A percentile compares a stretch with the other conserved stretches of the same genome.
phyloP scores from a whole-genome alignment of 2,888 invertebrate genomes.

The Brassicogethes aeneus region DNA sequence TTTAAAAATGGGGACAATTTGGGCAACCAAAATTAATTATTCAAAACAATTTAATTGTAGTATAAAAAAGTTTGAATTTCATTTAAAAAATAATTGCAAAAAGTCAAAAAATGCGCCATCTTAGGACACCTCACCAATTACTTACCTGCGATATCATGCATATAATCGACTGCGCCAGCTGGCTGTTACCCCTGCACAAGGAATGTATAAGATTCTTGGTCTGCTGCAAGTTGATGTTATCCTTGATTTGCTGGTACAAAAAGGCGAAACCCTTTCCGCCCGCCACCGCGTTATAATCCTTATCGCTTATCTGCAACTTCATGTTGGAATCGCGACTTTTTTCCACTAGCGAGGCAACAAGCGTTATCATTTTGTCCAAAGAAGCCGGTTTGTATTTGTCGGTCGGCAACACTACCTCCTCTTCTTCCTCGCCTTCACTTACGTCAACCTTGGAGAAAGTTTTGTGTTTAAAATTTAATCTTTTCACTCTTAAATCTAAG shows the following conservation, averaged over 20 bases:
- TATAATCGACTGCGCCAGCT: slow-evolving; percentile 79
- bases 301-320: slow-evolving; percentile 63
- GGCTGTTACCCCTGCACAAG: slow-evolving; percentile 83
- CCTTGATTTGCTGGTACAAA: slow-evolving; percentile 89
- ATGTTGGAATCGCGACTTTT: slow-evolving; percentile 73
- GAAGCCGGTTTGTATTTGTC: slow-evolving; percentile 84
- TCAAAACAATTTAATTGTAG: too few species aligned
- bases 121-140: too few species aligned
- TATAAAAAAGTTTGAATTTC: too few species aligned
- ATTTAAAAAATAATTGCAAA: too few species aligned
- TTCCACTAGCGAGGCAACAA: slow-evolving; percentile 82
- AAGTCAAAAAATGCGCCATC: too few species aligned
- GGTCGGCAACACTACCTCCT: slow-evolving; percentile 56
- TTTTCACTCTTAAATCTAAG: slow-evolving; percentile 24
- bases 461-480: too few species aligned
- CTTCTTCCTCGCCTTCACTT: slow-evolving; percentile 65
- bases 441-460: slow-evolving; percentile 57
- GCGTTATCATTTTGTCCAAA: slow-evolving; percentile 89
- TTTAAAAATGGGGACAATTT: too few species aligned
- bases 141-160: slow-evolving; percentile 86
- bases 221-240: slow-evolving; percentile 85
- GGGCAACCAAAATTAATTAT: too few species aligned
- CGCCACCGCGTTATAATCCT: slow-evolving; percentile 73
- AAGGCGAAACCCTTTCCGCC: slow-evolving; percentile 92
- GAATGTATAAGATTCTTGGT: slow-evolving; percentile 88